These are phyloP conservation scores for Heliothis virescens DNA, from an alignment of 1,140 invertebrate species.

Conservation along the genomic window DNA sequence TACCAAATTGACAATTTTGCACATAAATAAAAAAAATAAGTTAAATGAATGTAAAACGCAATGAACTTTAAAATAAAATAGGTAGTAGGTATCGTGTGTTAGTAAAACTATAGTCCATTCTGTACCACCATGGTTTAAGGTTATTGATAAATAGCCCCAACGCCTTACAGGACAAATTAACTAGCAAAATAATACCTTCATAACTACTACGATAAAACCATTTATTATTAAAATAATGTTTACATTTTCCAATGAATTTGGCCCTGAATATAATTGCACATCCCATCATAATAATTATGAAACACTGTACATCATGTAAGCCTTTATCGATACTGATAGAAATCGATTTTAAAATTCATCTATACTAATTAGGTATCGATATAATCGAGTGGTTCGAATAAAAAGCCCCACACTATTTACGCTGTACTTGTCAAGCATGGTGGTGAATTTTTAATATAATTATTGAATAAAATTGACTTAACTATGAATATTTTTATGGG, in stretches of 20 bases:
- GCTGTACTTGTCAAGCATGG: slow-evolving; percentile 2
- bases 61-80: too few relatives aligned
- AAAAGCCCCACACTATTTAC: slow-evolving; percentile 21
- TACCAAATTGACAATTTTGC: too few relatives aligned
- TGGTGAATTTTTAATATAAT: slow-evolving; percentile 18
- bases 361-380: slow-evolving; percentile 31
- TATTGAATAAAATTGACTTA: not conserved
- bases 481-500: slow-evolving; percentile 14
- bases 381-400: slow-evolving; percentile 2
- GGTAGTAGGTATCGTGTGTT: too few relatives aligned
- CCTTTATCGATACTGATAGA: slow-evolving; percentile 28
- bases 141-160: not conserved
- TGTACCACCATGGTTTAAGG: not conserved
- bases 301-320: slow-evolving; percentile 17
- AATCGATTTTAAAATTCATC: slow-evolving; percentile 40
- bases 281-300: slow-evolving; percentile 30
- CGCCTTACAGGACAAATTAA: not conserved
- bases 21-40: too few relatives aligned
- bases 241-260: slow-evolving; percentile 1
- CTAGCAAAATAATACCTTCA: not conserved
- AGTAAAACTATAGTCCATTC: not conserved
- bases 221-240: slow-evolving; percentile 29
- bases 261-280: slow-evolving; percentile 13
- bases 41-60: too few relatives aligned
- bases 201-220: slow-evolving; percentile 12